Evolutionary conservation across 2,888 invertebrate genomes (phyloP), one percentile per base, ranked within the genome.

Genomic region (Archips xylosteana): DNA sequence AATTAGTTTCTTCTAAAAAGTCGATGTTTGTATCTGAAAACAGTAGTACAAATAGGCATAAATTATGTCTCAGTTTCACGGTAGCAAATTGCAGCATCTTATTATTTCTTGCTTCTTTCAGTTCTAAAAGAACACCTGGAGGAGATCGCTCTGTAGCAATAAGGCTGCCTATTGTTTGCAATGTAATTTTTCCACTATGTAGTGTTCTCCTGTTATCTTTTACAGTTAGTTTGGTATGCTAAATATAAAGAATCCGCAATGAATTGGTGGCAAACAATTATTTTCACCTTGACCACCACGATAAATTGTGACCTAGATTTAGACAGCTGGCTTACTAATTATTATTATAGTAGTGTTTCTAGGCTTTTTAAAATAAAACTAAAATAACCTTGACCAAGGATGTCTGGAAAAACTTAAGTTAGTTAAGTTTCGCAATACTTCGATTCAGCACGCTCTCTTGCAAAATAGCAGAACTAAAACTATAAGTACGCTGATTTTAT

Each of bases 391-490:
- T 64, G 74, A 65, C 65, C 74, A 70, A 49, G 69, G 61, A 49
- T 59, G 69, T 65, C 69, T 65, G 59, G 66, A 74, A 65, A 65
- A 65, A 65, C 63, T 23, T 49, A 34, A 63, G 59, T 39, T 45
- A 57, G 65, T 45, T 51, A 34, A 23, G 32, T 70, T 64, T 74
- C 69, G 69, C 32, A 72, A 72, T 23, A 39, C 36, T 54, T 64
- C 65, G 39, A 70, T 74, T 74, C 54, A 10, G 13, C 45, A 60
- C 65, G 74, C 49, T 69, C 15, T 73, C 64, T 74, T 65, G 69
- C 65, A 36, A 70, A 70, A 70, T 74, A 6, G 15, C 60, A 51
- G 59, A 49, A 72, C 66, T 62, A 42, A 67, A 13, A 51, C 54
- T 47, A 3, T 64, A 47, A 34, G 9, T 47, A 49, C 15, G n/a